These are phyloP conservation scores for Tachycineta bicolor DNA, from an alignment of 2,113 vertebrate genomes.

Conservation along the genomic window DNA sequence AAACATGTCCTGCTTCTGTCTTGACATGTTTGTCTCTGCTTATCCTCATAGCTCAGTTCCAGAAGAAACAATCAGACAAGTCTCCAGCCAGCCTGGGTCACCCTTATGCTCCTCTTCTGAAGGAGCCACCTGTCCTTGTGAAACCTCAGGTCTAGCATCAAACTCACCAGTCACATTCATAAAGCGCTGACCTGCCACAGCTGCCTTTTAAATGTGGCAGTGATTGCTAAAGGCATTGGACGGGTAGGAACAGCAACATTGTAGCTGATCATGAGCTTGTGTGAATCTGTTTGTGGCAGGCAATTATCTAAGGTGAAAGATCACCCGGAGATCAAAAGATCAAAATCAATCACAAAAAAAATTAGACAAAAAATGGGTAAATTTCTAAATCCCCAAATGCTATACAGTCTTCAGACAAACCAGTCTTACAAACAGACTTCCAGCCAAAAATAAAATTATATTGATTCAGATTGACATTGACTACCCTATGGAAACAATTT, in stretches of 20 bases:
- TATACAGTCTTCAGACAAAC: not conserved
- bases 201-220: not conserved
- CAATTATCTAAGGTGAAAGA: not conserved
- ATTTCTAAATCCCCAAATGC: not conserved
- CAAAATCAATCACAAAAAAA: not conserved
- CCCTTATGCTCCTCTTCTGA: not conserved
- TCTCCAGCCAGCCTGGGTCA: not conserved
- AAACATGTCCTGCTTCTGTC: not conserved
- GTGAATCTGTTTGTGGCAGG: not conserved
- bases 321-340: not conserved
- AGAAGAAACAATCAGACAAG: not conserved
- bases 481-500: not conserved
- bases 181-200: not conserved
- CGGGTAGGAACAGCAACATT: not conserved
- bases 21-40: not conserved
- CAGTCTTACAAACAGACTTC: not conserved
- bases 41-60: not conserved
- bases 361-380: not conserved
- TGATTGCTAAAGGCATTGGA: not conserved
- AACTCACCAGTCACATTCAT: not conserved
- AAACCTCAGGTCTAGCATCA: not conserved
- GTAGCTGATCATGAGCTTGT: not conserved
- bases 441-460: not conserved
- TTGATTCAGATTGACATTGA: not conserved
- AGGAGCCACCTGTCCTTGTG: not conserved